These are phyloP conservation scores for Mesorhabditis spiculigera DNA, from an alignment of 2,888 invertebrate species.

Conservation along the genomic window DNA sequence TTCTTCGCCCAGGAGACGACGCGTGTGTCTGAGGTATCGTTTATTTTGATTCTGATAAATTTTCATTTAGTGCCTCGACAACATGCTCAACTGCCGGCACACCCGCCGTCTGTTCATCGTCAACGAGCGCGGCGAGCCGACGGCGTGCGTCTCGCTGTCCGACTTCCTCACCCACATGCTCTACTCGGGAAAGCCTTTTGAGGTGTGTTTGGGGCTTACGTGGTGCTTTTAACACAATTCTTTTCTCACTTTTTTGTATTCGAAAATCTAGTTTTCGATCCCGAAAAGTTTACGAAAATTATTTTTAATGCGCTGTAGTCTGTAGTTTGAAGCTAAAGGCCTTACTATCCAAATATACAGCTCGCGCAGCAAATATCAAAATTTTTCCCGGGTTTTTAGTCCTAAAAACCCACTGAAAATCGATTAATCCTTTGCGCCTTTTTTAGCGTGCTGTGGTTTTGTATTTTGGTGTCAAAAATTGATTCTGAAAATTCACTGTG, in stretches of 20 bases:
- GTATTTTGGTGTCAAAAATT: neutral
- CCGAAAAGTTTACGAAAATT: too few species aligned
- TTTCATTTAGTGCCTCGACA: constrained; percentile 15
- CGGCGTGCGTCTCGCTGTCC: constrained; percentile 23
- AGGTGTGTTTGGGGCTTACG: neutral
- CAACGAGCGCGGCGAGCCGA: constrained; percentile 18
- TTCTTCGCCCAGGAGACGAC: constrained; percentile 14
- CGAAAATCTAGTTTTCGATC: too few species aligned
- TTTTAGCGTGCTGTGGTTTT: too few species aligned
- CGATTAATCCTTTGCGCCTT: too few species aligned
- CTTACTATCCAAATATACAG: too few species aligned
- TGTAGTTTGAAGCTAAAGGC: too few species aligned
- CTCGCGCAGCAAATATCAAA: too few species aligned
- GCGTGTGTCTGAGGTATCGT: neutral
- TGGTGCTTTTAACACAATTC: neutral
- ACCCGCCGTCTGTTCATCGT: constrained; percentile 9
- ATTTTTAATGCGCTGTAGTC: too few species aligned
- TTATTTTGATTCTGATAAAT: neutral
- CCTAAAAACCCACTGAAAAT: too few species aligned
- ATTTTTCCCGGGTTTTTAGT: too few species aligned
- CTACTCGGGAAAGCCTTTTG: constrained; percentile 16
- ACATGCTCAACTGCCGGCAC: constrained; percentile 8
- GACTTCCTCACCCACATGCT: constrained; percentile 22
- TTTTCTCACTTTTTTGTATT: too few species aligned
- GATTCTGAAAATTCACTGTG: neutral